Evolutionary conservation across 1,140 invertebrate genomes (phyloP).

Genomic region (Lordiphosa collinella): DNA sequence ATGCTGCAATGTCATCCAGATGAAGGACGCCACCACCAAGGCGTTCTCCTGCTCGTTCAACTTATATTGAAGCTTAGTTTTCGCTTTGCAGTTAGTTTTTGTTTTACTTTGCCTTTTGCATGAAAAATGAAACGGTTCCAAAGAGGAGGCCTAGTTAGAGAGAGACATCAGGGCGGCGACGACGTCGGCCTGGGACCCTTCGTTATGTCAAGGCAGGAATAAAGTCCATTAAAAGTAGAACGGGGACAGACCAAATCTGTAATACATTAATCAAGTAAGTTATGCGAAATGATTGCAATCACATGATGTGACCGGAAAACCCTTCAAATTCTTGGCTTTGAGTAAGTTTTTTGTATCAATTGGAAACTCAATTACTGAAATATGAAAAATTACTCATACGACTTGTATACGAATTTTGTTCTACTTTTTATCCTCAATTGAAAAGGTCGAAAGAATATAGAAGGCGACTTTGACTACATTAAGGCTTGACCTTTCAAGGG

Average conservation of each 20-base stretch:
- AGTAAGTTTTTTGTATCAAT: too few species aligned
- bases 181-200: conserved; percentile 2
- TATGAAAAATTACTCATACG: too few species aligned
- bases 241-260: conserved; percentile 16
- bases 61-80: conserved; percentile 49
- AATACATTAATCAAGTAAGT: conserved; percentile 63
- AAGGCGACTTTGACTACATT: too few species aligned
- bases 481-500: too few species aligned
- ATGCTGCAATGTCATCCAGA: conserved; percentile 62
- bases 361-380: too few species aligned
- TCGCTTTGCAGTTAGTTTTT: conserved; percentile 44
- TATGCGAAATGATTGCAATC: conserved; percentile 62
- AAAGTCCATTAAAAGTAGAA: conserved; percentile 24
- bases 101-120: conserved; percentile 15
- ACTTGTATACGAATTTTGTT: too few species aligned
- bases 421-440: too few species aligned
- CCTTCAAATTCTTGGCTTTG: too few species aligned
- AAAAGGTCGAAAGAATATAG: too few species aligned
- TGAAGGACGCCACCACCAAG: too few species aligned
- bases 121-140: conserved; percentile 48
- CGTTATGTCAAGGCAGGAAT: conserved; percentile 25
- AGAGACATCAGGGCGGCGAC: background rate
- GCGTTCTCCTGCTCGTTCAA: too few species aligned
- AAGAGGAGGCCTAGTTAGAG: too few species aligned
- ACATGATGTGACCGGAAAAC: conserved; percentile 9